phyloP scores from a whole-genome alignment of 2,797 vertebrate species.

The Podarcis lilfordi region DNA sequence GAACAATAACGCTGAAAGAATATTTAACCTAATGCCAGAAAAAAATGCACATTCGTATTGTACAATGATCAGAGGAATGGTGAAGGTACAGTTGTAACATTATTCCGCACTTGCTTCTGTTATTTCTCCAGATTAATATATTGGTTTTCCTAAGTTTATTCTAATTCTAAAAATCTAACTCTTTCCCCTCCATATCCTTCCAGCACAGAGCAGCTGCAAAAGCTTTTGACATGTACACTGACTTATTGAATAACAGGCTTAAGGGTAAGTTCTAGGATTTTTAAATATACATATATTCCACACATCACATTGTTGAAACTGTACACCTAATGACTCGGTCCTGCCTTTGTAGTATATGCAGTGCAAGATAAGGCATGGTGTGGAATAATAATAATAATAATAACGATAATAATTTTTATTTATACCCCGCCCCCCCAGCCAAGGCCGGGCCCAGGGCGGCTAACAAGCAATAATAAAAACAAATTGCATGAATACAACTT shows the following conservation, averaged over 20 bases:
- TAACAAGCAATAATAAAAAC: too few relatives aligned
- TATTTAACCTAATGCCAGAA: constrained; percentile 92
- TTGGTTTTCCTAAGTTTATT: not conserved
- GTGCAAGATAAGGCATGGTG: too few relatives aligned
- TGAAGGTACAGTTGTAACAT: constrained; percentile 83
- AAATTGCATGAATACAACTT: too few relatives aligned
- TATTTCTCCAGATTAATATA: not conserved
- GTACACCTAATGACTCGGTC: not conserved
- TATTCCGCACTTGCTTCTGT: not conserved
- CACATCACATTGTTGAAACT: not conserved
- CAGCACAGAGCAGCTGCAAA: constrained; percentile 84
- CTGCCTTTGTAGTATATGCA: not conserved
- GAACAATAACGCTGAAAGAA: constrained; percentile 90
- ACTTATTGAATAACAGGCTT: constrained; percentile 87
- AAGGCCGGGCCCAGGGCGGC: too few relatives aligned
- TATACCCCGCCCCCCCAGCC: too few relatives aligned
- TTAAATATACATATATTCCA: too few relatives aligned
- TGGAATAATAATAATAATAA: too few relatives aligned
- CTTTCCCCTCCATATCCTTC: constrained; percentile 1
- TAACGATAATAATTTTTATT: too few relatives aligned
- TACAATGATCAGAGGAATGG: constrained; percentile 93
- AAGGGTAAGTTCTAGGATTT: constrained; percentile 78
- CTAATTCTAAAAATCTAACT: not conserved
- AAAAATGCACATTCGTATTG: constrained; percentile 86
- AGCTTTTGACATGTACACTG: constrained; percentile 85